phyloP scores from a whole-genome alignment of 2,888 invertebrate species.

The Lymantria monacha region DNA sequence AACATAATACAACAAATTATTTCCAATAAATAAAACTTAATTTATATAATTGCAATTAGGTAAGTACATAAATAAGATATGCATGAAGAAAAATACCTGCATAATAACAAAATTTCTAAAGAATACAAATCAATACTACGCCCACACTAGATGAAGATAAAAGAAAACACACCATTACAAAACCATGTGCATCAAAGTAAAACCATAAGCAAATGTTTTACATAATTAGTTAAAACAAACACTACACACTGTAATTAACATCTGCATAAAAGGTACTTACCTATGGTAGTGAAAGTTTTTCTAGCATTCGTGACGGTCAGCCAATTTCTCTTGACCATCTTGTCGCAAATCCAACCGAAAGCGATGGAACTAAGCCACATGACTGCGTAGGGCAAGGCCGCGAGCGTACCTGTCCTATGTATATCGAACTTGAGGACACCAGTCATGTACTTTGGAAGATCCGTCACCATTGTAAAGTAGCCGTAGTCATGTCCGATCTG shows the following conservation, averaged over 20 bases:
- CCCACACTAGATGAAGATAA: neutral
- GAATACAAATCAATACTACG: neutral
- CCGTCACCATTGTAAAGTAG: constrained; percentile 87
- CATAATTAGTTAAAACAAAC: constrained; percentile 24
- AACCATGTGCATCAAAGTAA: constrained; percentile 8
- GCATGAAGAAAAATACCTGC: too few species aligned
- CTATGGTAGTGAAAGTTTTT: constrained; percentile 86
- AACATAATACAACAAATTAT: too few species aligned
- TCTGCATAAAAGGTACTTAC: constrained; percentile 57
- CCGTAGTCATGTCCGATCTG: constrained; percentile 87
- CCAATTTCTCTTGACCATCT: constrained; percentile 82
- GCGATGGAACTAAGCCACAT: constrained; percentile 86
- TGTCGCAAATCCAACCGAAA: constrained; percentile 87
- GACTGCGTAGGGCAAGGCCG: constrained; percentile 85
- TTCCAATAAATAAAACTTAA: too few species aligned
- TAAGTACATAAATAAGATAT: too few species aligned
- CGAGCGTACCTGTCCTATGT: constrained; percentile 83
- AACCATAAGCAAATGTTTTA: constrained; percentile 22
- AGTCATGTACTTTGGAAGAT: constrained; percentile 87
- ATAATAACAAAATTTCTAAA: neutral
- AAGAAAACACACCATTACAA: constrained; percentile 1
- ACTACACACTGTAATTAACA: constrained; percentile 20
- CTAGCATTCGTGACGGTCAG: constrained; percentile 82
- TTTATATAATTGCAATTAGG: too few species aligned
- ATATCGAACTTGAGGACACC: constrained; percentile 86